These are phyloP conservation scores for Sylvicola fuscatus DNA, from an alignment of 2,888 invertebrate genomes.

Conservation along the genomic window DNA sequence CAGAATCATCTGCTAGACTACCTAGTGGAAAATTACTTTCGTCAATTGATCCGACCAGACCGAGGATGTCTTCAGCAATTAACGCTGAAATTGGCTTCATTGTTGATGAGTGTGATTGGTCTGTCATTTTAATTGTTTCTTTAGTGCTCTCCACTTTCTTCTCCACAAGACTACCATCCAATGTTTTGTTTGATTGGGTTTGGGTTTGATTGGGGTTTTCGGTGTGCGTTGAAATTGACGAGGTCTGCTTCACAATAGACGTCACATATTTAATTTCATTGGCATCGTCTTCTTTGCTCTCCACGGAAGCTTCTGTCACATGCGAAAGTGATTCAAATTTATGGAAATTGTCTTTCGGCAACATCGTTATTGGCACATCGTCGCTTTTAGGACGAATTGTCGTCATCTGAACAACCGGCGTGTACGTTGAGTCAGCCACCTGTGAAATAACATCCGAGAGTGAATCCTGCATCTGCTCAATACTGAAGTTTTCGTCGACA, in stretches of 20 bases:
- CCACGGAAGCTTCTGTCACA: background rate
- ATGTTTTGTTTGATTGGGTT: too few relatives aligned
- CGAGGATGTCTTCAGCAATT: constrained; percentile 4
- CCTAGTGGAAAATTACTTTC: constrained; percentile 1
- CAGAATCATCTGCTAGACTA: constrained; percentile 4
- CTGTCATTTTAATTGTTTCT: too few relatives aligned
- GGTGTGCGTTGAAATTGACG: constrained; percentile 2
- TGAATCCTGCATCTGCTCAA: constrained; percentile 10
- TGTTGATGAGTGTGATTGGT: too few relatives aligned
- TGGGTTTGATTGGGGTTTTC: too few relatives aligned
- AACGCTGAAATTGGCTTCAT: background rate
- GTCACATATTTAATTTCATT: constrained; percentile 5
- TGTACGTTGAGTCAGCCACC: constrained; percentile 7
- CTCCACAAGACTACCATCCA: too few relatives aligned
- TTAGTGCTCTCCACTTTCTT: too few relatives aligned
- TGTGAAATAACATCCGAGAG: constrained; percentile 10
- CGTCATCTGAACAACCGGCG: constrained; percentile 6
- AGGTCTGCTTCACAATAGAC: constrained; percentile 6
- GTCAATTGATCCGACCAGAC: constrained; percentile 4
- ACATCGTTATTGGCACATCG: constrained; percentile 5
- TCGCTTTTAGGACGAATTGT: background rate
- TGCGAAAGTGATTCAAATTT: constrained; percentile 17
- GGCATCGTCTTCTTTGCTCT: background rate
- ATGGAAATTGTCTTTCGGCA: constrained; percentile 17
- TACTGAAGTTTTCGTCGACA: background rate